Percentiles rank a stretch among this genome's conserved stretches.
phyloP scores from a whole-genome alignment of 2,113 vertebrate species.

The Leptobrachium ailaonicum region DNA sequence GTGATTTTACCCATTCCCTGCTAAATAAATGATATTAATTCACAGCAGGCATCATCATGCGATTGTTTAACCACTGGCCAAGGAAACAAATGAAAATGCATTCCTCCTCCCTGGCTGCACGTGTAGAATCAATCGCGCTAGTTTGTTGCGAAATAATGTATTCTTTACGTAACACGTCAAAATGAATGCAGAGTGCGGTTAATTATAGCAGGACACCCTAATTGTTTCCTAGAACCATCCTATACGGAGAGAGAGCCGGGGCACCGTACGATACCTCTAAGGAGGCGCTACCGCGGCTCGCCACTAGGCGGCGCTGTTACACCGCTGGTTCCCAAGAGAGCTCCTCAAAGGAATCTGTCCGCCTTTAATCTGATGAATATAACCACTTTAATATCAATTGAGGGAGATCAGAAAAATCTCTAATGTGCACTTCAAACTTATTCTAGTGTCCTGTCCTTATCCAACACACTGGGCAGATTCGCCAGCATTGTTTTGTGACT shows the following conservation, averaged over 20 bases:
- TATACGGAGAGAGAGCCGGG: background rate
- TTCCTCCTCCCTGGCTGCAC: too few species aligned
- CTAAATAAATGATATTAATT: too few species aligned
- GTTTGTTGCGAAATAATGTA: background rate
- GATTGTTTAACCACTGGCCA: too few species aligned
- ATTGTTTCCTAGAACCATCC: background rate
- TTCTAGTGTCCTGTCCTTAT: background rate
- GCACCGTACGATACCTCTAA: background rate
- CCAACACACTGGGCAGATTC: constrained; percentile 8
- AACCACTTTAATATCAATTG: constrained; percentile 36
- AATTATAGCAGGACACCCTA: constrained; percentile 3
- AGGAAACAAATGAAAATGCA: too few species aligned
- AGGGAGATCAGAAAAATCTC: constrained; percentile 41
- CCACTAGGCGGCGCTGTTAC: constrained; percentile 37
- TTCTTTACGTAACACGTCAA: background rate
- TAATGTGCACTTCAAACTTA: constrained; percentile 39
- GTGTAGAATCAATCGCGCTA: background rate
- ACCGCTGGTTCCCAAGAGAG: constrained; percentile 5
- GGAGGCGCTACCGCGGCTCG: background rate
- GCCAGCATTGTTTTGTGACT: background rate
- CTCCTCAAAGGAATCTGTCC: constrained; percentile 20
- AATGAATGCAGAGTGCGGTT: background rate
- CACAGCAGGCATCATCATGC: too few species aligned
- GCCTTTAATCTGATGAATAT: constrained; percentile 33
- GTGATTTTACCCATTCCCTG: too few species aligned